Conservation (phyloP, 1,140 invertebrate species). For the Hyles euphorbiae region DNA sequence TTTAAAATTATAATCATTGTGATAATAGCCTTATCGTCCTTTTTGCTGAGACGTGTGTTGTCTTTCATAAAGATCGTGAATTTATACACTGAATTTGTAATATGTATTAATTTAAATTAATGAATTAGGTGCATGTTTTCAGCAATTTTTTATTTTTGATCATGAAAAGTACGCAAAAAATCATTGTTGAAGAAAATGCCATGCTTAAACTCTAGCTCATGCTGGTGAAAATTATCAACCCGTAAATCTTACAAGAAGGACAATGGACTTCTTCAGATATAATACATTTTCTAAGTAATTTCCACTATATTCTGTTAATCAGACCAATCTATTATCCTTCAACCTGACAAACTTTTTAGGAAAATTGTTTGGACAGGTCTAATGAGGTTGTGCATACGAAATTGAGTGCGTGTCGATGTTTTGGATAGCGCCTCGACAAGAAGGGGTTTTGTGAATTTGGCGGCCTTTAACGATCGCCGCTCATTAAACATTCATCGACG, state of each 20-base stretch:
- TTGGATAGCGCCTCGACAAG: slow-evolving; percentile 49
- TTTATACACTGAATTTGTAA: neutral
- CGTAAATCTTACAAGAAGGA: too few relatives aligned
- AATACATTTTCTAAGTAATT: neutral
- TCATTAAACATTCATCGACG: slow-evolving; percentile 66
- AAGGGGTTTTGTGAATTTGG: slow-evolving; percentile 50
- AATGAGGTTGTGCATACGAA: slow-evolving; percentile 1
- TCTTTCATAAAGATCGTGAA: slow-evolving; percentile 2
- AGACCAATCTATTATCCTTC: too few relatives aligned
- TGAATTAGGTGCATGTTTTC: too few relatives aligned
- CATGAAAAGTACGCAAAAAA: too few relatives aligned
- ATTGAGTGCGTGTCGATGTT: slow-evolving; percentile 40
- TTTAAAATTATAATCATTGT: slow-evolving; percentile 43
- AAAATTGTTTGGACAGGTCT: neutral
- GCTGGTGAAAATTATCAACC: too few relatives aligned
- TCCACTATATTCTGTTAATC: neutral
- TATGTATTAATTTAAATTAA: too few relatives aligned
- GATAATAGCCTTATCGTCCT: slow-evolving; percentile 40
- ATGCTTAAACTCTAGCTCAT: too few relatives aligned
- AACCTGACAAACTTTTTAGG: neutral
- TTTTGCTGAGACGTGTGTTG: slow-evolving; percentile 47
- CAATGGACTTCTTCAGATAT: too few relatives aligned
- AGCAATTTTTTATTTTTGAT: too few relatives aligned
- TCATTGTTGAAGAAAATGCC: too few relatives aligned
- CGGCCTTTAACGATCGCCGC: slow-evolving; percentile 60